Conservation (phyloP, 2,888 invertebrate species). For the Cheilosia grossa region DNA sequence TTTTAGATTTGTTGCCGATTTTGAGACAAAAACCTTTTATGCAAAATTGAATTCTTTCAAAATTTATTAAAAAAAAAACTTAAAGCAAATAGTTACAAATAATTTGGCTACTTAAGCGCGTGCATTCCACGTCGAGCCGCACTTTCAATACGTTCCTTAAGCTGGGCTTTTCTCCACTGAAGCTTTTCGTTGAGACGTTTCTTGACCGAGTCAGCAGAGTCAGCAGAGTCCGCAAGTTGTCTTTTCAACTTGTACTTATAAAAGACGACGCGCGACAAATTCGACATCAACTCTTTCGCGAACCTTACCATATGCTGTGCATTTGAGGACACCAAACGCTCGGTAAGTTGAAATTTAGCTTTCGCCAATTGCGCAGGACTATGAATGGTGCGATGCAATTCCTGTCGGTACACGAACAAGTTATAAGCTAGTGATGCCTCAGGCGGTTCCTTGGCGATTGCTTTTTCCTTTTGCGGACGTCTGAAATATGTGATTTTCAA, state of each 20-base stretch:
- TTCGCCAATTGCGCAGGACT: not conserved
- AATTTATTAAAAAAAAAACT: not conserved
- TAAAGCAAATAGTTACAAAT: not conserved
- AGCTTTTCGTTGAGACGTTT: not conserved
- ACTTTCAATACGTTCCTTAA: not conserved
- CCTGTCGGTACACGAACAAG: conserved; percentile 10
- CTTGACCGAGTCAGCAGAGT: not conserved
- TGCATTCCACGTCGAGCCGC: not conserved
- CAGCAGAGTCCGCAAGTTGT: not conserved
- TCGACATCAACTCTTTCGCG: conserved; percentile 2
- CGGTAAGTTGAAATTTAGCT: conserved; percentile 18
- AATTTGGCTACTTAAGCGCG: not conserved
- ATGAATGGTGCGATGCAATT: not conserved
- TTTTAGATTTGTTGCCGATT: no score
- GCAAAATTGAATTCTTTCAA: no score
- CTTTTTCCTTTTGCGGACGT: not conserved
- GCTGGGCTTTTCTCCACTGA: not conserved
- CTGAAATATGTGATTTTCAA: not conserved
- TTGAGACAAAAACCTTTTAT: no score
- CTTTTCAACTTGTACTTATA: conserved; percentile 17
- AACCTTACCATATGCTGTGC: not conserved
- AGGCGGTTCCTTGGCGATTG: not conserved
- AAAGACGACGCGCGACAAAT: not conserved
- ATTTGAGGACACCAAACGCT: conserved; percentile 8
- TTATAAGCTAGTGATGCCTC: not conserved